Percentiles rank a stretch among this genome's conserved stretches.
phyloP scores from a whole-genome alignment of 2,888 invertebrate species.

The Pristionchus mayeri region DNA sequence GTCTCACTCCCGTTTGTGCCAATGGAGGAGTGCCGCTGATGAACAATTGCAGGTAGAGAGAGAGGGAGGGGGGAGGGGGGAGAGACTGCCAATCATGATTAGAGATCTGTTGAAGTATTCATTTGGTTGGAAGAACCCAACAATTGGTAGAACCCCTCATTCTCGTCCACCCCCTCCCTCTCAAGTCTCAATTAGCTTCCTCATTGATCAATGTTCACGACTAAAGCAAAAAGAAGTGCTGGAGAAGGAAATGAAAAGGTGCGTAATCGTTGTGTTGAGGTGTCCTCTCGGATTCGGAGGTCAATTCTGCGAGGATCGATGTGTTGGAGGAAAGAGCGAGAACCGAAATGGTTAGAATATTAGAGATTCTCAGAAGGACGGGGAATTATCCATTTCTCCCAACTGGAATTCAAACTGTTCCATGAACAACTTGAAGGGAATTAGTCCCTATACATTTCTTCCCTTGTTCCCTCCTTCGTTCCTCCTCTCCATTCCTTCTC shows the following conservation, averaged over 20 bases:
- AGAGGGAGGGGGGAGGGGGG: too few relatives aligned
- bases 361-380: too few relatives aligned
- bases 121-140: too few relatives aligned
- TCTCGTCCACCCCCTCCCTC: not conserved
- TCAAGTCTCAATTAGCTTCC: not conserved
- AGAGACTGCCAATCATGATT: too few relatives aligned
- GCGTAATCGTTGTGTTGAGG: not conserved
- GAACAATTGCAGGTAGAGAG: not conserved
- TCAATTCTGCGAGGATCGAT: conserved; percentile 21
- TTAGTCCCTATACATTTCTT: too few relatives aligned
- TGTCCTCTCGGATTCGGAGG: conserved; percentile 1
- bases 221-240: not conserved
- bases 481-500: too few relatives aligned
- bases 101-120: too few relatives aligned
- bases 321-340: not conserved
- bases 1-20: not conserved
- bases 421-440: too few relatives aligned
- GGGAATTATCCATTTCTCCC: too few relatives aligned
- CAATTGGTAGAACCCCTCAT: not conserved
- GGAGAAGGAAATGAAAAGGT: not conserved
- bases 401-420: too few relatives aligned
- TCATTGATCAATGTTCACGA: not conserved
- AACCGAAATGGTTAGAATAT: not conserved
- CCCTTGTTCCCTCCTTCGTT: too few relatives aligned
- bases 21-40: not conserved